Conservation (phyloP, 2,888 invertebrate genomes). For the Amphimallon solstitiale region DNA sequence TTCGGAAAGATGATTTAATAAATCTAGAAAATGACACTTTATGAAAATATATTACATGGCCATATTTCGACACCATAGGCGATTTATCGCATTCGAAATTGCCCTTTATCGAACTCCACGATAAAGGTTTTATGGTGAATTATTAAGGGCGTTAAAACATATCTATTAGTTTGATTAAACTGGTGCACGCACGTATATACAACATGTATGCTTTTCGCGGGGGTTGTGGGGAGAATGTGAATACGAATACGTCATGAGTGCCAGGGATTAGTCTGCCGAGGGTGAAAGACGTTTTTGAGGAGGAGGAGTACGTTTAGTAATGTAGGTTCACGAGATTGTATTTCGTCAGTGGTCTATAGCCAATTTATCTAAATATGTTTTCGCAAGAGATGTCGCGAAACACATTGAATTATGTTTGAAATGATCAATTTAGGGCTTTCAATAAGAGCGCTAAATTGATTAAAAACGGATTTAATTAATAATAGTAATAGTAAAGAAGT, state of each 20-base stretch:
- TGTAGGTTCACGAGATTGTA: constrained; percentile 13
- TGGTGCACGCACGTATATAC: constrained; percentile 35
- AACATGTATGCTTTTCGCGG: not conserved
- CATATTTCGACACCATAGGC: constrained; percentile 55
- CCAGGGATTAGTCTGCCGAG: constrained; percentile 42
- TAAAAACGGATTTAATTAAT: not conserved
- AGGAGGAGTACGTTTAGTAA: constrained; percentile 7
- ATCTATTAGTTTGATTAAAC: constrained; percentile 63
- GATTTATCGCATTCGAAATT: constrained; percentile 50
- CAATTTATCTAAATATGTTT: constrained; percentile 20
- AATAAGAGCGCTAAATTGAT: not conserved
- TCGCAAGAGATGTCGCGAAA: constrained; percentile 40
- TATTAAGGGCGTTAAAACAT: constrained; percentile 57
- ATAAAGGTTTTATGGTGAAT: constrained; percentile 55
- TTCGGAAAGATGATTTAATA: constrained; percentile 61
- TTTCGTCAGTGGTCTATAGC: constrained; percentile 30
- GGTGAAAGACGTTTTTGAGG: constrained; percentile 26
- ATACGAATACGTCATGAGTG: constrained; percentile 56
- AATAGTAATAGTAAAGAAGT: not conserved
- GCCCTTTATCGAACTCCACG: constrained; percentile 48
- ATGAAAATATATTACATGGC: constrained; percentile 62
- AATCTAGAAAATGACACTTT: constrained; percentile 64
- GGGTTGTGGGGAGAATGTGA: constrained; percentile 41
- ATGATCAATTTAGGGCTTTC: not conserved
- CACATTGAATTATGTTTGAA: not conserved